These are phyloP conservation scores for Scolopax mira DNA, from an alignment of 2,113 vertebrate genomes.

Conservation along the genomic window DNA sequence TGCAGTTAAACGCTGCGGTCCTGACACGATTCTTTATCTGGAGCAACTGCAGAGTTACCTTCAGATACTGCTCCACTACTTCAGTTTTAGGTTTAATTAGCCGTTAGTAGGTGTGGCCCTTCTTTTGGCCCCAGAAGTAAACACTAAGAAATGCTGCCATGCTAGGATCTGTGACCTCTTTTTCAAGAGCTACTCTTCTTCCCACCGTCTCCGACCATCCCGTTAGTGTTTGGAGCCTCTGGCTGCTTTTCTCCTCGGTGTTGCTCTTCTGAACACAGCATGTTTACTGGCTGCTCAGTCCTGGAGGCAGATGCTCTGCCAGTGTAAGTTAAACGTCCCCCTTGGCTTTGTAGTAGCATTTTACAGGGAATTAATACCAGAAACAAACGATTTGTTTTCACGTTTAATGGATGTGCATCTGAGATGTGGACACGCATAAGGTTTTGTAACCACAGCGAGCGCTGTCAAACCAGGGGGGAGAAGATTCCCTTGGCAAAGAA, in stretches of 20 bases:
- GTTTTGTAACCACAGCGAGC: neutral
- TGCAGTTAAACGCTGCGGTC: neutral
- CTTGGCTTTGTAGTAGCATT: neutral
- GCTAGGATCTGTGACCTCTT: neutral
- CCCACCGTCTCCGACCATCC: neutral
- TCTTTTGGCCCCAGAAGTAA: neutral
- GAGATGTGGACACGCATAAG: neutral
- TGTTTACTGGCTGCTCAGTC: neutral
- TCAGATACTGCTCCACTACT: neutral
- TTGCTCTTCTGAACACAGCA: neutral
- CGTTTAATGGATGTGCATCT: neutral
- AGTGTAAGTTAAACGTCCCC: neutral
- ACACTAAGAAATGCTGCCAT: neutral
- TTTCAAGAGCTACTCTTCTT: neutral
- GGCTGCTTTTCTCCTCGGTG: neutral
- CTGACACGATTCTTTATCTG: neutral
- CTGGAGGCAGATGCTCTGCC: neutral
- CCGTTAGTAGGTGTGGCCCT: neutral
- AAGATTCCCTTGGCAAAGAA: neutral
- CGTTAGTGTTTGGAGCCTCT: fast-evolving
- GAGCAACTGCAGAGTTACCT: neutral
- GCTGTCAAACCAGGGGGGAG: neutral
- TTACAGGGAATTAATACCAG: neutral
- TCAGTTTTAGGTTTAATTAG: neutral
- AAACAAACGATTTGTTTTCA: neutral